These are phyloP conservation scores for Anodontia alba DNA, from an alignment of 2,888 invertebrate species.

Conservation along the genomic window DNA sequence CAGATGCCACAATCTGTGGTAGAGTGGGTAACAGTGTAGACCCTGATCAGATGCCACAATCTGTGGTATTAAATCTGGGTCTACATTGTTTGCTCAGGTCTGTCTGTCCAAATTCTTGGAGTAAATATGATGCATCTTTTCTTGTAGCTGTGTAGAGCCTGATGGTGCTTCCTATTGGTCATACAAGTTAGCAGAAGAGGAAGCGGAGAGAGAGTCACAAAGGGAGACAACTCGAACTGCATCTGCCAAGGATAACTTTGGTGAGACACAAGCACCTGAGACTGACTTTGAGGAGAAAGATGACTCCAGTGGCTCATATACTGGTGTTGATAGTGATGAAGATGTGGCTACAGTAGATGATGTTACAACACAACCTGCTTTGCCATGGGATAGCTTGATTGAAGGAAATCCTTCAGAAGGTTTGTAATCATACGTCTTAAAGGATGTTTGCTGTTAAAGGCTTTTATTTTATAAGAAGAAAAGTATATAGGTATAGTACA, in stretches of 20 bases:
- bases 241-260: background rate
- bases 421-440: too few species aligned
- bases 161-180: conserved; percentile 61
- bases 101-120: too few species aligned
- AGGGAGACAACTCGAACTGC: conserved; percentile 3
- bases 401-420: conserved; percentile 14
- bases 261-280: background rate
- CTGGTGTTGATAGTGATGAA: background rate
- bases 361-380: background rate
- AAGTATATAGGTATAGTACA: too few species aligned
- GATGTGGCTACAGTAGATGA: background rate
- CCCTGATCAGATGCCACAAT: too few species aligned
- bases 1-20: too few species aligned
- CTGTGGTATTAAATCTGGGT: too few species aligned
- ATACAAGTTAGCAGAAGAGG: conserved; percentile 20
- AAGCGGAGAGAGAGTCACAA: background rate
- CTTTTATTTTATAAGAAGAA: too few species aligned
- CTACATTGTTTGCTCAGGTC: too few species aligned
- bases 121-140: background rate
- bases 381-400: background rate
- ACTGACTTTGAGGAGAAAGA: background rate
- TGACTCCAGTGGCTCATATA: background rate
- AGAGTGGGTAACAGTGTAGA: too few species aligned
- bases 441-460: too few species aligned
- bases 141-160: conserved; percentile 63